These are phyloP conservation scores for Ectemnius lituratus DNA, from an alignment of 2,888 invertebrate species.

Conservation along the genomic window DNA sequence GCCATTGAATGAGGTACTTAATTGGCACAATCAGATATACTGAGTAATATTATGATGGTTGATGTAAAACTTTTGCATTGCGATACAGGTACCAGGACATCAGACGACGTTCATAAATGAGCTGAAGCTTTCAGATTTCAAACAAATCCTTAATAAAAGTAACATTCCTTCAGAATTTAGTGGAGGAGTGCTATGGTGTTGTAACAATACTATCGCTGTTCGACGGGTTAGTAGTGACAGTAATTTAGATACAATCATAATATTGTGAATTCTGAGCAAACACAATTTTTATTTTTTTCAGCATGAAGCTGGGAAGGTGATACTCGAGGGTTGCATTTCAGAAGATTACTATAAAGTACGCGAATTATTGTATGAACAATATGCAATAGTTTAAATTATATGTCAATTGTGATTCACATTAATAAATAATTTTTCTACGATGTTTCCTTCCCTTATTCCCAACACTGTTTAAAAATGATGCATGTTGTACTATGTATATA, in stretches of 20 bases:
- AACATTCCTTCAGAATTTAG: conserved; percentile 92
- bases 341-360: conserved; percentile 97
- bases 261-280: not conserved
- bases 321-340: conserved; percentile 95
- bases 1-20: conserved; percentile 77
- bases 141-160: conserved; percentile 86
- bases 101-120: conserved; percentile 95
- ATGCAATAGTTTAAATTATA: conserved; percentile 92
- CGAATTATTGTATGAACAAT: conserved; percentile 95
- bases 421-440: conserved; percentile 39
- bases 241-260: too few relatives aligned
- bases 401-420: conserved; percentile 84
- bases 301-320: conserved; percentile 94
- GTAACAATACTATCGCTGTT: conserved; percentile 93
- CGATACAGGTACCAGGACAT: conserved; percentile 82
- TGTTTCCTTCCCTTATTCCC: not conserved
- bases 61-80: conserved; percentile 17
- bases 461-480: too few relatives aligned
- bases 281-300: conserved; percentile 77
- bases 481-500: too few relatives aligned
- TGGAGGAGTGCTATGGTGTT: conserved; percentile 95
- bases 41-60: too few relatives aligned
- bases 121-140: conserved; percentile 94
- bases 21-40: not conserved
- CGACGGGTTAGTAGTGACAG: conserved; percentile 82